A percentile compares a stretch with the other conserved stretches of the same genome.
phyloP scores from a whole-genome alignment of 2,888 invertebrate species.

The Lochmaea capreae region DNA sequence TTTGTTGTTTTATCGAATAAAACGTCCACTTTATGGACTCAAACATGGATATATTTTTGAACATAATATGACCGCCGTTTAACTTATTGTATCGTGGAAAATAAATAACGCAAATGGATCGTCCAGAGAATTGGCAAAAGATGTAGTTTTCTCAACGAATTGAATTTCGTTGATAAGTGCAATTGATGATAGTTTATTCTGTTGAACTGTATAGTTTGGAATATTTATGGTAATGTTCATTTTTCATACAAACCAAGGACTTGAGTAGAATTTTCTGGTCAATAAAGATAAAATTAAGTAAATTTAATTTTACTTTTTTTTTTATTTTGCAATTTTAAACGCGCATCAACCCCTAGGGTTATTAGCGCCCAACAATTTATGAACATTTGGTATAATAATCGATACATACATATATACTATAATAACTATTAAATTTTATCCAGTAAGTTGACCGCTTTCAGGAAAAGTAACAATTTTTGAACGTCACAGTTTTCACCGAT shows the following conservation, averaged over 20 bases:
- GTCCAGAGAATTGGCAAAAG: constrained; percentile 23
- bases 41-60: constrained; percentile 49
- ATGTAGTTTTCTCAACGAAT: constrained; percentile 21
- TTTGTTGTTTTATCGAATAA: constrained; percentile 53
- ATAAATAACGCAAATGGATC: constrained; percentile 34
- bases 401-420: no score
- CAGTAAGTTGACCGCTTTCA: no score
- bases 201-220: background rate
- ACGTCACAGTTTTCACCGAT: no score
- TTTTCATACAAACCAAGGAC: background rate
- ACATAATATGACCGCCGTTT: constrained; percentile 40
- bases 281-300: background rate
- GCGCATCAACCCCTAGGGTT: no score
- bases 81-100: constrained; percentile 40
- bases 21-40: constrained; percentile 51
- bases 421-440: no score
- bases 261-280: background rate
- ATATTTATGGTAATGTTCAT: background rate
- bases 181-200: constrained; percentile 8
- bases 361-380: no score
- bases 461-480: no score
- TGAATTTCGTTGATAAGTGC: constrained; percentile 22
- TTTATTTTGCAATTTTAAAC: no score
- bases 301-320: background rate
- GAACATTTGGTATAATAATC: no score